Percentiles rank a stretch among this genome's conserved stretches.
Conservation (phyloP, 2,888 invertebrate genomes). For the Mimas tiliae region DNA sequence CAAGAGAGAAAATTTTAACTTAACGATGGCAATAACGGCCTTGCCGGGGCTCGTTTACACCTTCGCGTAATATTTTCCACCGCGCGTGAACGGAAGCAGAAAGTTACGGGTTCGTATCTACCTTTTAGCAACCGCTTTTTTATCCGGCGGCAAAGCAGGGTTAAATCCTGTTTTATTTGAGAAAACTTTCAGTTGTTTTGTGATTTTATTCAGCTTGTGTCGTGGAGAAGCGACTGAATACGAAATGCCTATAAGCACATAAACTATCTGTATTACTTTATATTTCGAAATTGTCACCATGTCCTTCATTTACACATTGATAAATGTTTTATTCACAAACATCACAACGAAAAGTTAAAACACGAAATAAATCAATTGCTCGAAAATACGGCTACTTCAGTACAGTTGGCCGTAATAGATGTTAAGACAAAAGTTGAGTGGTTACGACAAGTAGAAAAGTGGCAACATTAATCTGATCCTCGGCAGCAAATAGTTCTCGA, state of each 20-base stretch:
- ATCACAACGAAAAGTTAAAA: background rate
- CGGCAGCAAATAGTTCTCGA: constrained; percentile 77
- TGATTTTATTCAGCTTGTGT: constrained; percentile 37
- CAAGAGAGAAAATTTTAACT: constrained; percentile 73
- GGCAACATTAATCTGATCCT: constrained; percentile 82
- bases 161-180: constrained; percentile 51
- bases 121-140: constrained; percentile 53
- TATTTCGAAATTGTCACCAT: background rate
- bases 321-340: background rate
- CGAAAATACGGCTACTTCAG: constrained; percentile 1
- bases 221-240: constrained; percentile 18
- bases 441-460: constrained; percentile 79
- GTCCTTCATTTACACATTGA: background rate
- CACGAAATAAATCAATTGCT: background rate
- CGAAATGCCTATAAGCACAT: constrained; percentile 1
- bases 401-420: constrained; percentile 44
- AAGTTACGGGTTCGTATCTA: constrained; percentile 56
- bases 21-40: constrained; percentile 73
- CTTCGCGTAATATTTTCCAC: constrained; percentile 67
- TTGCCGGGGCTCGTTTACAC: constrained; percentile 70
- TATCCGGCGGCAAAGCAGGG: constrained; percentile 46
- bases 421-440: constrained; percentile 51
- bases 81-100: constrained; percentile 61
- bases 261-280: background rate
- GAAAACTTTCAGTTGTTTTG: constrained; percentile 45